Conservation (phyloP, 2,113 vertebrate genomes). For the Sciurus niger region DNA sequence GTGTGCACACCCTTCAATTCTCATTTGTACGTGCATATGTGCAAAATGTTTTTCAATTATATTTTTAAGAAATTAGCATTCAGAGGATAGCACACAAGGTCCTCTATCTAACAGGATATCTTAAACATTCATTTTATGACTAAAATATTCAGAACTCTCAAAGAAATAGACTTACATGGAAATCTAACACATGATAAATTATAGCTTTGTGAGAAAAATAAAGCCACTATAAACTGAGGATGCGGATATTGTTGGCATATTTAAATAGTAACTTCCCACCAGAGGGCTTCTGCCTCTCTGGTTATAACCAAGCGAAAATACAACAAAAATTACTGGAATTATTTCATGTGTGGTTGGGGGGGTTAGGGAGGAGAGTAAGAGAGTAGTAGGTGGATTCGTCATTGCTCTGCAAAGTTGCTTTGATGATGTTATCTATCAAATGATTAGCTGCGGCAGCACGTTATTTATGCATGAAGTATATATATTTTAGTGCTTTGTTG, state of each 20-base stretch:
- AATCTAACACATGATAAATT: constrained; percentile 38
- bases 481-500: neutral
- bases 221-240: neutral
- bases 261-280: constrained; percentile 13
- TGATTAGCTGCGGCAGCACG: neutral
- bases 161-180: constrained; percentile 65
- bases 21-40: constrained; percentile 78
- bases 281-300: neutral
- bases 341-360: neutral
- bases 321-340: neutral
- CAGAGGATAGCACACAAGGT: constrained; percentile 61
- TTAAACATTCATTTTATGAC: constrained; percentile 48
- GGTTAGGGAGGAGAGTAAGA: neutral
- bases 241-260: neutral
- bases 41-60: constrained; percentile 69
- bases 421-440: neutral
- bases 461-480: neutral
- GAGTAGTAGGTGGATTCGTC: neutral
- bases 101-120: constrained; percentile 67
- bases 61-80: constrained; percentile 77
- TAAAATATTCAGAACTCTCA: constrained; percentile 34
- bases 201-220: constrained; percentile 62
- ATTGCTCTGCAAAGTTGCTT: neutral
- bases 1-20: constrained; percentile 70
- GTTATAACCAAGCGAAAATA: neutral